Evolutionary conservation across 2,888 invertebrate genomes (phyloP), one percentile per base, ranked within the genome.

Genomic region (Tinea semifulvella): DNA sequence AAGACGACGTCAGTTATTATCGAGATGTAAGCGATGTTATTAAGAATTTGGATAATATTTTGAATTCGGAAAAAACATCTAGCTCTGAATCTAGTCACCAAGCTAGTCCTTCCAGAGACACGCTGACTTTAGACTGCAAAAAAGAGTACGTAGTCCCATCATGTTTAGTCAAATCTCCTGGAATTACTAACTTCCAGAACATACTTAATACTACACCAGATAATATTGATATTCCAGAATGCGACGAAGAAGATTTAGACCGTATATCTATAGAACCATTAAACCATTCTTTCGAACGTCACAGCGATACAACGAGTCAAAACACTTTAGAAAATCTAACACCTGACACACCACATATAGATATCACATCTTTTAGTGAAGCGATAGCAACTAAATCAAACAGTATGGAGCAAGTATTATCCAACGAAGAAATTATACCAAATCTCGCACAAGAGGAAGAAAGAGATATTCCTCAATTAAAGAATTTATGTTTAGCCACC

Each of bases 11-110:
- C 54, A 83, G 83, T 49, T 86, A 85, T 55, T 84, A 83, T 52
- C 76, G 70, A 52, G 85, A 85, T 51, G 83, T 86, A 46, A 85
- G 85, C 46, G 85, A 86, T 54, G 86, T 85, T 8, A 86, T 86
- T 26, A 84, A 84, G 59, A 86, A 86, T 63, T 74, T 86, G 53
- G 86, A 86, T 65, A 85, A 84, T 54, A 84, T 85, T 47, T 64
- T 87, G 38, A 86, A 85, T 46, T 77, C 84, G 1, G 86, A 87
- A 57, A 85, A 84, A 55, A 83, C 83, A 1, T 84, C 84, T 3
- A 84, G 83, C 56, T 84, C 84, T 0, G 85, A 83, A 53, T 85
- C 85, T 5, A 84, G 83, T 50, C 81, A 83, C 49, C 83, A 83
- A 49, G 81, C 82, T 20, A 83, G 82, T 52, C 84, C 84, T 2